Base-by-base conservation (phyloP, 2,888 invertebrate species). In the Torymus texanus region DNA sequence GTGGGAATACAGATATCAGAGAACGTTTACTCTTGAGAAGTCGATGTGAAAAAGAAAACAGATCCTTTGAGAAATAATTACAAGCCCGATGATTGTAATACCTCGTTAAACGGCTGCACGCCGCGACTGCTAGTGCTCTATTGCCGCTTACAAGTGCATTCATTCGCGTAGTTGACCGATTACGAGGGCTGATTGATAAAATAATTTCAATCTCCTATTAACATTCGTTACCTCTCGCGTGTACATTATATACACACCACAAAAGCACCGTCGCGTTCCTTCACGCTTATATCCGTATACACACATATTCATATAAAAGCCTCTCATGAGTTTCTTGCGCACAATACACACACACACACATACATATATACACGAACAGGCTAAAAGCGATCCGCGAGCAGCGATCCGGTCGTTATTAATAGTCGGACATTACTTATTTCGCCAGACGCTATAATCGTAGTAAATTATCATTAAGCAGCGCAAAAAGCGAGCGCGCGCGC, bases 401-500 rank as follows among this genome's bases (percentile, higher is more conserved):
- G 50, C 68, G 21, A 62, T 21, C 58, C 71, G 24, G 24, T 10
- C 50, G 62, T 67, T 78, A 78, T 73, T 67, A 73, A 78, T 73
- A 73, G 73, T 21, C 29, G 21, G 67, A 51, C 75, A 75, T 75
- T 67, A 73, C 56, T 78, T 68, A 62, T 56, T 59, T 53, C 66
- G 55, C 53, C 72, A 72, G 53, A 62, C 67, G 62, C 24, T 16
- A 11, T 79, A 70, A 79, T 75, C 74, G 65, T 58, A 74, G 67
- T 68, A 79, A 75, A 79, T 79, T 63, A 79, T 79, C 70, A 75
- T 79, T 74, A 79, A 75, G 63, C 65, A 62, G 67, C n/a, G 16
- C 50, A 59, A 59, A 65, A 62, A 55, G 29, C 29, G 55, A 21
- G 62, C 16, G 21, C 41, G 70, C 63, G 41, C 29, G 41, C 21